These are phyloP conservation scores for Peromyscus nudipes DNA, from an alignment of 2,797 vertebrate species.

Conservation along the genomic window DNA sequence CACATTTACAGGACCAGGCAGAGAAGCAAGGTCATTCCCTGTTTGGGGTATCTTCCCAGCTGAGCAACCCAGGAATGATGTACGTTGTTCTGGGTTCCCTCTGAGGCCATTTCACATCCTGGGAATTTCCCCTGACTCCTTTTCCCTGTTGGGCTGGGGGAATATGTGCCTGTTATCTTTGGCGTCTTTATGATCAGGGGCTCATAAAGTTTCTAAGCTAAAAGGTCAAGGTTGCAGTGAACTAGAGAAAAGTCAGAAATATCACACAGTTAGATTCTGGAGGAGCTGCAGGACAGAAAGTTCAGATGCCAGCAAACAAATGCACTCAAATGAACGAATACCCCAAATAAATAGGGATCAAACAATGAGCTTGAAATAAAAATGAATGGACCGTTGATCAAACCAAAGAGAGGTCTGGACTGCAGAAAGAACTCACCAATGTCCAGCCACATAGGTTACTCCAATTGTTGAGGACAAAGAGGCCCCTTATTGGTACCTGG, in stretches of 20 bases:
- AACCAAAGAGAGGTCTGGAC: neutral
- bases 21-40: neutral
- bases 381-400: neutral
- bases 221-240: constrained; percentile 2
- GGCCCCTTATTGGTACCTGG: neutral
- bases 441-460: neutral
- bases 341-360: neutral
- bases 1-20: neutral
- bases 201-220: neutral
- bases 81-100: neutral
- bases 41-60: neutral
- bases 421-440: neutral
- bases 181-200: neutral
- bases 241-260: neutral
- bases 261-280: neutral
- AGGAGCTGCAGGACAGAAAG: neutral
- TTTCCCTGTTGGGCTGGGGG: neutral
- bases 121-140: neutral
- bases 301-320: neutral
- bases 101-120: neutral
- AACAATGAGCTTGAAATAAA: neutral
- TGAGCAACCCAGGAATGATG: neutral
- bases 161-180: neutral
- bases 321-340: neutral
- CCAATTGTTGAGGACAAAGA: neutral